Evolutionary conservation across 2,113 vertebrate genomes (phyloP), one percentile per base, ranked within the genome.

Genomic region (Lycaon pictus): DNA sequence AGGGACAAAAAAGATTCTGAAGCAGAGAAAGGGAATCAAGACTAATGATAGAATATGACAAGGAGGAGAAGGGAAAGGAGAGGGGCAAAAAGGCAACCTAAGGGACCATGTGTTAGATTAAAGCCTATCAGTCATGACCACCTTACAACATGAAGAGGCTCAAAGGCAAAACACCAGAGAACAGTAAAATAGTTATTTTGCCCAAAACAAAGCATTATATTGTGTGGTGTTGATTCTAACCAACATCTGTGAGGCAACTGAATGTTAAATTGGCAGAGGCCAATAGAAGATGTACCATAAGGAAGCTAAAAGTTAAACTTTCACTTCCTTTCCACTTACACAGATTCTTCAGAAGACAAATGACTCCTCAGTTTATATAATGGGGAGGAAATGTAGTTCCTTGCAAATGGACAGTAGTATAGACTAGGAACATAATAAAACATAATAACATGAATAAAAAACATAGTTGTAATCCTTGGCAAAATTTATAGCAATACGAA

Each of bases 401-500:
- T 94, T 97, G 23, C 22, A 86, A 71, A 92, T 83, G 48, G 63
- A 71, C n/a, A 74, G 2, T 7, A 20, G 6, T 16, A 53, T 51
- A 27, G 5, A 29, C 20, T 20, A 79, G 51, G 35, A 79, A 79
- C 48, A 32, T 58, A 35, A 79, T 74, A 94, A 93, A 67, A 85
- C 37, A 56, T 4, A 80, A 43, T 35, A 51, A 51, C 4, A 11
- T 37, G 48, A 89, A 89, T 86, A 51, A 83, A 72, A 91, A 79
- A 6, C 17, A 72, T 3, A 23, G 27, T n/a, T n/a, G 0, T 53
- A 48, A 51, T 55, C 80, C 53, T 87, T 94, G 62, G 29, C 35
- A 87, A 80, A 92, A 83, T 90, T 83, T 60, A 91, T 48, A 87
- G 23, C 25, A 69, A 94, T 58, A 88, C n/a, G 62, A 94, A 92